Percentiles rank a stretch among this genome's conserved stretches.
Conservation (phyloP, 1,140 invertebrate species). For the Trichoplusia ni region DNA sequence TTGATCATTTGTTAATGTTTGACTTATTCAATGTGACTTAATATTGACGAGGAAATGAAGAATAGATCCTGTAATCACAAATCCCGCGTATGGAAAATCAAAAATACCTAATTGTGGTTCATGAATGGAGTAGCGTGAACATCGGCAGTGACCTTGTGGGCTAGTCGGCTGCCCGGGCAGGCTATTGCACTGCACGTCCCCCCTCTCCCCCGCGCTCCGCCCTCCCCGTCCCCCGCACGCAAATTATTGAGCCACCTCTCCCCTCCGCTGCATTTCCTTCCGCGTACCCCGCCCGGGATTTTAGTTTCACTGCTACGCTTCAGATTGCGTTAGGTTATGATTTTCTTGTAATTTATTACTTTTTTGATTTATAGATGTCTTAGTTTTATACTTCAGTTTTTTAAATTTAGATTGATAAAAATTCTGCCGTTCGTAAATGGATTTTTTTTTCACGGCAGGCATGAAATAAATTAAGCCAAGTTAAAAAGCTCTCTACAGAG, state of each 20-base stretch:
- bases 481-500: no score
- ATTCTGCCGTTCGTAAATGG: no score
- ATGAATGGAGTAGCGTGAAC: conserved; percentile 47
- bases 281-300: conserved; percentile 43
- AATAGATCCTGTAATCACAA: no score
- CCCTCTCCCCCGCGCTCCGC: conserved; percentile 9
- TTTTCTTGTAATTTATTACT: conserved; percentile 17
- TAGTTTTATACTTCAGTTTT: neutral
- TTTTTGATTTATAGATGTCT: neutral
- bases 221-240: conserved; percentile 36
- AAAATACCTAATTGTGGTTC: conserved; percentile 34
- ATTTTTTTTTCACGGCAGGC: no score
- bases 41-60: no score
- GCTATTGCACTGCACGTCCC: conserved; percentile 48
- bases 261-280: conserved; percentile 51
- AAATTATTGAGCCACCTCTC: conserved; percentile 48
- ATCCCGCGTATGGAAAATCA: conserved; percentile 24
- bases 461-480: no score
- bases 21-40: no score
- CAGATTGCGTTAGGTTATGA: conserved; percentile 34
- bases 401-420: no score
- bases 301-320: conserved; percentile 25
- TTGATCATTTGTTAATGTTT: no score
- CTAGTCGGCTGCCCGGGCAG: conserved; percentile 41
- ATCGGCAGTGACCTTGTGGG: conserved; percentile 50